Base-by-base conservation (phyloP, 2,888 invertebrate genomes). In the Pachliopta kotzebuea region DNA sequence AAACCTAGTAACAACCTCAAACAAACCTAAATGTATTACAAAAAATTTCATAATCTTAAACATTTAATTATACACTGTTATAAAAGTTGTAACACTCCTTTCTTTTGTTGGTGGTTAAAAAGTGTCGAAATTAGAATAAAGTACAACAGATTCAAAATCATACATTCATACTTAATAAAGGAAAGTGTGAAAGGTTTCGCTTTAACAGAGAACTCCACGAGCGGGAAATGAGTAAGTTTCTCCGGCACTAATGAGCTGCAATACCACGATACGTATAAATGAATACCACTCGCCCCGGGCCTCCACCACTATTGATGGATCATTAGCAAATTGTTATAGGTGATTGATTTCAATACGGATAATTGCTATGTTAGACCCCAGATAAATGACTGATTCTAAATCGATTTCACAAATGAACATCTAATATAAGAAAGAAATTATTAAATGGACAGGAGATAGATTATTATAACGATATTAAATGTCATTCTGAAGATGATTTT, bases 181-280 rank as follows among this genome's bases (percentile, higher is more conserved):
- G 64, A 68, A 66, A 69, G 69, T 68, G 62, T 63, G 31, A 67
- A 67, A 63, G 57, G 56, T 72, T 68, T 68, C 56, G 67, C 63
- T 71, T 58, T 63, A 67, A 52, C 63, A 65, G 66, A 59, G 60
- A 45, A 24, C 60, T 69, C 69, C 64, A 57, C 69, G 70, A 71
- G 70, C 70, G 74, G 74, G 69, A 82, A 84, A 84, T 80, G 68
- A 71, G 71, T 70, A 72, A 81, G 86, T 85, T 84, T 85, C 84
- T 74, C 80, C 71, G 69, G 71, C 69, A 66, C 76, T 85, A 86
- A 86, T 86, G 81, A 84, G 78, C 71, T 72, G 71, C 81, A 81
- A 83, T 81, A 74, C 70, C 68, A 69, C 31, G 55, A 60, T 59
- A 62, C 42, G 62, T 59, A 66, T 55, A 71, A 75, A 72, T 76